phyloP scores from a whole-genome alignment of 2,888 invertebrate genomes.

The Archips crataeganus region DNA sequence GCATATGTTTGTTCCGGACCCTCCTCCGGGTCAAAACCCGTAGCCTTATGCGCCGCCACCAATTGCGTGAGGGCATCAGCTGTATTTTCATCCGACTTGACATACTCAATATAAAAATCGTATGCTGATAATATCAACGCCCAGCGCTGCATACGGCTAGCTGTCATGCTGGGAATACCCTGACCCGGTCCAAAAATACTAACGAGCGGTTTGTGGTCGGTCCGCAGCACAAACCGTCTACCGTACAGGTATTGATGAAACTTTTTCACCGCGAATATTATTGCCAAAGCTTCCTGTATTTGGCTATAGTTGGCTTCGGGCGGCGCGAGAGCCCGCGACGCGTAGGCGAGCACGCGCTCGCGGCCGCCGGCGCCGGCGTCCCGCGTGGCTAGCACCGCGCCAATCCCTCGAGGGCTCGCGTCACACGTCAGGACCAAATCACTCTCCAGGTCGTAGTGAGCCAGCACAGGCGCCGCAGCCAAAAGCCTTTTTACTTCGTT shows the following conservation, averaged over 20 bases:
- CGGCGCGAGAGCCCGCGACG: slow-evolving; percentile 2
- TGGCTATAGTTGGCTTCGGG: background rate
- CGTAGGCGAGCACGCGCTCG: background rate
- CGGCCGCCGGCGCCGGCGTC: background rate
- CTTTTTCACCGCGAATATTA: background rate
- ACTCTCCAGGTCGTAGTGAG: no score
- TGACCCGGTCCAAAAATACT: no score
- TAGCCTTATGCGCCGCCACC: background rate
- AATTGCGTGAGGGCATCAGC: background rate
- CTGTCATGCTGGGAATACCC: no score
- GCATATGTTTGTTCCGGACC: slow-evolving; percentile 5
- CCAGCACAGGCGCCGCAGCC: no score
- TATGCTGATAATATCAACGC: background rate
- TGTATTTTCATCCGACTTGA: background rate
- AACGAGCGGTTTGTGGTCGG: background rate
- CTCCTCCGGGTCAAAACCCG: background rate
- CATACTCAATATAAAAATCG: background rate
- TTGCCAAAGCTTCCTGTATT: background rate
- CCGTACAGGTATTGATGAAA: no score
- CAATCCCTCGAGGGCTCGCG: background rate
- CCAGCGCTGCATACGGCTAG: no score
- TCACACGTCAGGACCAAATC: background rate
- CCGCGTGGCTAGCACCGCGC: background rate
- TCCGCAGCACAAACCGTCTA: no score
- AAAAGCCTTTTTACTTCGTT: background rate